phyloP scores from a whole-genome alignment of 2,797 vertebrate species.

The Pseudomugil gertrudae region DNA sequence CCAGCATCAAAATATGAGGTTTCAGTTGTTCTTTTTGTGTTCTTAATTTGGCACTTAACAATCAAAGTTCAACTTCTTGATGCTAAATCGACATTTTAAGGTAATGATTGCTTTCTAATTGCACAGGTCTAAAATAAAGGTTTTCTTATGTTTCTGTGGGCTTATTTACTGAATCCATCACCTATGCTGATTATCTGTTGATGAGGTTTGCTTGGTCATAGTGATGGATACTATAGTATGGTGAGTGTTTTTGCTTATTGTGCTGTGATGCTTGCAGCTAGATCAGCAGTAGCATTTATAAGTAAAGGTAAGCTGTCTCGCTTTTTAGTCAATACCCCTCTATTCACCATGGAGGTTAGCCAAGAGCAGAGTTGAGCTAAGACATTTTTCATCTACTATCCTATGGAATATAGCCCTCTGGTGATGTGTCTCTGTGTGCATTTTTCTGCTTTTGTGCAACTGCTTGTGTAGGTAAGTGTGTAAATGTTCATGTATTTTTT shows the following conservation, averaged over 20 bases:
- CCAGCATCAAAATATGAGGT: background rate
- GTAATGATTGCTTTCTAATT: constrained; percentile 28
- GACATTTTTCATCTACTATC: constrained; percentile 54
- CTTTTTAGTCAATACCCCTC: constrained; percentile 45
- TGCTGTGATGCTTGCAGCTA: constrained; percentile 34
- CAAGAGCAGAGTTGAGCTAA: constrained; percentile 49
- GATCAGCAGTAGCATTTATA: constrained; percentile 51
- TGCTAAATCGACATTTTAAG: constrained; percentile 28
- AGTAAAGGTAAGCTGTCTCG: constrained; percentile 45
- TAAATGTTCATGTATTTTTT: constrained; percentile 31
- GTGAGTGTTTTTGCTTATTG: constrained; percentile 10
- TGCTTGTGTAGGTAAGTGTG: constrained; percentile 27
- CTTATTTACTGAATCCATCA: constrained; percentile 16
- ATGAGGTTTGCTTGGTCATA: constrained; percentile 17
- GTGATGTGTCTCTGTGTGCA: constrained; percentile 17
- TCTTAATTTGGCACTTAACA: constrained; percentile 4
- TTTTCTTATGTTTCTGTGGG: constrained; percentile 11
- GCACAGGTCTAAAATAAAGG: constrained; percentile 14
- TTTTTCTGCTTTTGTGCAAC: constrained; percentile 30
- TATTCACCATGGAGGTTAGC: constrained; percentile 51
- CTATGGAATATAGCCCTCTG: constrained; percentile 42
- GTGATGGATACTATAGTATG: constrained; percentile 6
- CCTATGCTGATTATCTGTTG: constrained; percentile 13
- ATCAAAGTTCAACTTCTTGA: constrained; percentile 18
- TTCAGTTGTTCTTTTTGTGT: background rate